These are phyloP conservation scores for Seladonia tumulorum DNA, from an alignment of 2,888 invertebrate species.

Conservation along the genomic window DNA sequence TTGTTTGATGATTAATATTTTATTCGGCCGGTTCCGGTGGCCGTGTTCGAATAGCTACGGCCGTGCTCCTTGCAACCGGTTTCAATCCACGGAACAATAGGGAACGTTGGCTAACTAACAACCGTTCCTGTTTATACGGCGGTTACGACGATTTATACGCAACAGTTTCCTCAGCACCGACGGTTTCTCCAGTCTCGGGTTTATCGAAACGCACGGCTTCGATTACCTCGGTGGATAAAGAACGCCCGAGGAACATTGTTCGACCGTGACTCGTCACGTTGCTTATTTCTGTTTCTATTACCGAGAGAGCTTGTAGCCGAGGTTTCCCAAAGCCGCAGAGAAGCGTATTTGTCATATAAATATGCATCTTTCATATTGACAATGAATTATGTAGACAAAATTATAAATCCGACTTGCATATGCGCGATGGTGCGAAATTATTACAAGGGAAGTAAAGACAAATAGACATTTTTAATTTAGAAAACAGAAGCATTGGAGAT, in stretches of 20 bases:
- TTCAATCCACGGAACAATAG: conserved; percentile 20
- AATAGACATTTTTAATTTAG: background rate
- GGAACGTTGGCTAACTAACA: conserved; percentile 39
- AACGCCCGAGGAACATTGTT: conserved; percentile 36
- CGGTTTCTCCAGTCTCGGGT: conserved; percentile 7
- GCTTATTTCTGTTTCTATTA: conserved; percentile 16
- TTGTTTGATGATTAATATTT: conserved; percentile 68
- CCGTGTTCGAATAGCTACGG: background rate
- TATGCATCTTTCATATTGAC: too few species aligned
- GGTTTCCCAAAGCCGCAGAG: background rate
- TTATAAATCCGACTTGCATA: background rate
- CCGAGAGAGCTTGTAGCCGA: background rate
- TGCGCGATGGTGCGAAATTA: background rate
- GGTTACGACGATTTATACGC: conserved; percentile 40
- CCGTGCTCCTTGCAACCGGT: background rate
- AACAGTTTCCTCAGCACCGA: conserved; percentile 34
- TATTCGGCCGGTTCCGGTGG: background rate
- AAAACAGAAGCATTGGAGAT: background rate
- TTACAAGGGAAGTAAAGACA: background rate
- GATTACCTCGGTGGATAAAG: conserved; percentile 46
- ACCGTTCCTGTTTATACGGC: conserved; percentile 45
- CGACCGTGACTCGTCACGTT: background rate
- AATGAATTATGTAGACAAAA: background rate
- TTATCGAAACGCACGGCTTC: conserved; percentile 54
- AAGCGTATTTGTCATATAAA: too few species aligned